Base-by-base conservation (phyloP, 2,888 invertebrate species). In the Rhagium mordax region DNA sequence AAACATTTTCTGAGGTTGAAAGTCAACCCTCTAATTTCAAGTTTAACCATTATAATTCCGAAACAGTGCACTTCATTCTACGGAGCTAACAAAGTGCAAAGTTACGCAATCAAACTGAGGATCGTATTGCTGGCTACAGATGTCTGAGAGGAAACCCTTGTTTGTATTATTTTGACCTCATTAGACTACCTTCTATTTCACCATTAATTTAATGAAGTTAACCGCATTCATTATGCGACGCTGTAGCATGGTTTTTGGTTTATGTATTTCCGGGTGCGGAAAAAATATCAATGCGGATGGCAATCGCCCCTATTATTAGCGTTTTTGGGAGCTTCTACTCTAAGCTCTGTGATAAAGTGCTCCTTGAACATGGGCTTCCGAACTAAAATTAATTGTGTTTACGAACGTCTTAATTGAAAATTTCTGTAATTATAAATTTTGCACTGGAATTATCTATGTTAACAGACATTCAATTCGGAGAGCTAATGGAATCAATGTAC, bases 31-130 rank as follows among this genome's bases (percentile, higher is more conserved):
- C 81, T 84, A 82, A 84, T 84, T 82, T 81, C 79, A 85, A 86
- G 83, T 86, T 86, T 84, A 82, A 79, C 85, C 85, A 85, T 86
- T 86, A 86, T 85, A 86, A 85, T 86, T 86, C 84, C 85, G 81
- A 85, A 85, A 86, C 85, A 85, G 82, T 85, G 85, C 85, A 85
- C 85, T 86, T 85, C 80, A 84, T 85, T 84, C 84, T 82, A 79
- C 79, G 81, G 80, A 84, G 84, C 84, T 84, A 85, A 85, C 85
- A 85, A 85, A 85, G 85, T 86, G 84, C 85, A 85, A 85, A 86
- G 86, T 86, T 86, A 82, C 85, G 85, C 85, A 85, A 86, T 86
- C 85, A 86, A 83, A 84, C 82, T 79, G 77, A 60, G 79, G 77
- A 81, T 79, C 78, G 79, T 81, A 77, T 81, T 77, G 76, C 78